Evolutionary conservation across 64 coral and sea anemone species (phyloP), one percentile per base, ranked within the genome.

Genomic region (Porites lutea): DNA sequence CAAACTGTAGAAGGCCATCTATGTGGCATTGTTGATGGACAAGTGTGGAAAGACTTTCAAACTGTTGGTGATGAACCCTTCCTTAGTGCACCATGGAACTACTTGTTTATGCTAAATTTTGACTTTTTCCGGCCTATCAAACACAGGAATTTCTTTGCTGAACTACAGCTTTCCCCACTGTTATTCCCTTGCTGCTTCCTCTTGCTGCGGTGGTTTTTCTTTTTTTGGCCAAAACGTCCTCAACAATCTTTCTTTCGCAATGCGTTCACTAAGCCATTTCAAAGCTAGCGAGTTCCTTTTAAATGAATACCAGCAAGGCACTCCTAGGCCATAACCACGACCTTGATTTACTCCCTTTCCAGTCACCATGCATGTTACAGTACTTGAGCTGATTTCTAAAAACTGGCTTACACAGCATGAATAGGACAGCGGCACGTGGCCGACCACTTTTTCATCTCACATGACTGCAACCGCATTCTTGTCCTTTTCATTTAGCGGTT

Each of bases 101-200:
- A 85, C 67, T 62, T 85, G 57, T 85, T 85, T 44, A 85, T 85
- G 82, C 48, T 85, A 37, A 85, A 85, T 59, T 74, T 88, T 76
- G 86, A 77, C 55, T 77, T 74, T 74, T 88, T 88, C 46, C 86
- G 77, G 53, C 82, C 27, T 67, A 44, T 65, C 45, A 85, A 85
- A 47, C 82, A 85, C 48, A 87, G 83, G 57, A 82, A 82, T 54
- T 81, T 81, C 78, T 61, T 81, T 45, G 23, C 58, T 81, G 78
- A 81, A 62, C 58, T 81, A 63, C 78, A 81, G 78, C 78, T 81
- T 81, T 81, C 78, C 78, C 78, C 78, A 58, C 58, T 81, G 78
- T 81, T 63, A 81, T 60, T 63, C 52, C 58, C 57, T 81, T 81
- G 78, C 57, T 62, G 78, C 78, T 63, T 81, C 78, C 78, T 81